A percentile compares a stretch with the other conserved stretches of the same genome.
Conservation (phyloP, 1,140 invertebrate species). For the Catajapyx aquilonaris region DNA sequence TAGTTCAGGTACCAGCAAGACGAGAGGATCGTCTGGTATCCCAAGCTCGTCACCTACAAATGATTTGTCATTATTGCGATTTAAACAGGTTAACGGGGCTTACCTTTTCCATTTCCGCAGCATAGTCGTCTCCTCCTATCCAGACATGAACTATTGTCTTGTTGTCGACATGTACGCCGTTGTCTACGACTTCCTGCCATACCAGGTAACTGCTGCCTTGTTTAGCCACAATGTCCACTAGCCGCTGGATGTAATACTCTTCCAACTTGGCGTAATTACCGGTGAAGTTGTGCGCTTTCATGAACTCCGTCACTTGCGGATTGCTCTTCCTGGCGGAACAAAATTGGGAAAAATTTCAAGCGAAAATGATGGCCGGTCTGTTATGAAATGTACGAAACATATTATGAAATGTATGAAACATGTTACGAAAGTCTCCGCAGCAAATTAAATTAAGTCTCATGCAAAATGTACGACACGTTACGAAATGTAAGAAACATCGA, state of each 20-base stretch:
- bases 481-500: no score
- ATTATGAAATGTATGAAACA: no score
- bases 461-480: no score
- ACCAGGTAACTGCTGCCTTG: slow-evolving; percentile 23
- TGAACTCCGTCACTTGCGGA: slow-evolving; percentile 26
- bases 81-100: background rate
- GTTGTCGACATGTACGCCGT: slow-evolving; percentile 23
- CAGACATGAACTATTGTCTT: slow-evolving; percentile 18
- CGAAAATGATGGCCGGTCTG: no score
- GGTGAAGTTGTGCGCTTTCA: slow-evolving; percentile 20
- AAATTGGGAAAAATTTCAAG: no score
- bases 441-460: no score
- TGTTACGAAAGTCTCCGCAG: slow-evolving; percentile 15
- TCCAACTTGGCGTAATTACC: slow-evolving; percentile 25
- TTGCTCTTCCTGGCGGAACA: slow-evolving; percentile 32
- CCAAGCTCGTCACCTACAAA: slow-evolving; percentile 16
- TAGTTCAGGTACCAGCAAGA: slow-evolving; percentile 37
- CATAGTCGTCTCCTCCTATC: slow-evolving; percentile 14
- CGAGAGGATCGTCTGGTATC: slow-evolving; percentile 25
- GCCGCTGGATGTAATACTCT: slow-evolving; percentile 26
- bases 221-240: slow-evolving; percentile 15
- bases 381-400: no score
- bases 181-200: slow-evolving; percentile 44
- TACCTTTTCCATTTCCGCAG: slow-evolving; percentile 10
- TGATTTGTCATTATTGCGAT: slow-evolving; percentile 3